A percentile compares a stretch with the other conserved stretches of the same genome.
phyloP scores from a whole-genome alignment of 2,113 vertebrate species.

The Regulus satrapa region DNA sequence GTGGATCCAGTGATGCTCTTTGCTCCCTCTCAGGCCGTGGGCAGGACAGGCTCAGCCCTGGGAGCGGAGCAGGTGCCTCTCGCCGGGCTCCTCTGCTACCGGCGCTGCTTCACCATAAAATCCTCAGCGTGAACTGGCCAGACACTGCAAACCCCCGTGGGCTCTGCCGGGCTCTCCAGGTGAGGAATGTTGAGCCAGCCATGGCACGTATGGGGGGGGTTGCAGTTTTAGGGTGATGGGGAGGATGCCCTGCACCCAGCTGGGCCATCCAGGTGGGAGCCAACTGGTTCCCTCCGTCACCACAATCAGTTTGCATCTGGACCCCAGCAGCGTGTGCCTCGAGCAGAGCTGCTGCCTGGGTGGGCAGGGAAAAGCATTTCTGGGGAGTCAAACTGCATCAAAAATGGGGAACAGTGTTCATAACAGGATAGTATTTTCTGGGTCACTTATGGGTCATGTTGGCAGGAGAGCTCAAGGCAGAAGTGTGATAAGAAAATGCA shows the following conservation, averaged over 20 bases:
- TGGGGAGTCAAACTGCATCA: not conserved
- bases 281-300: not conserved
- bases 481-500: not conserved
- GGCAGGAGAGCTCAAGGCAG: not conserved
- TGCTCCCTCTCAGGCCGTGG: slow-evolving; percentile 21
- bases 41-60: not conserved
- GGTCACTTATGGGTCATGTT: not conserved
- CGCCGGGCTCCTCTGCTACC: slow-evolving; percentile 69
- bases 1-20: not conserved
- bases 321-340: rapidly evolving
- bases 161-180: slow-evolving; percentile 63
- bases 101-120: slow-evolving; percentile 64
- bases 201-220: rapidly evolving
- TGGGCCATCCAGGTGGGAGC: not conserved
- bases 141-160: slow-evolving; percentile 20
- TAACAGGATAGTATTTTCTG: not conserved
- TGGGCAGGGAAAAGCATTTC: not conserved
- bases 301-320: not conserved
- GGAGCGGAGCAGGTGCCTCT: slow-evolving; percentile 66
- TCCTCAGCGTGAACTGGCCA: slow-evolving; percentile 67
- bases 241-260: not conserved
- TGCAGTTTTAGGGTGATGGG: not conserved
- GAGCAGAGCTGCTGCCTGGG: not conserved
- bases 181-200: not conserved
- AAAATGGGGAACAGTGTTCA: not conserved